Conservation (phyloP, 1,140 invertebrate genomes). For the Ctenoplectra terminalis region DNA sequence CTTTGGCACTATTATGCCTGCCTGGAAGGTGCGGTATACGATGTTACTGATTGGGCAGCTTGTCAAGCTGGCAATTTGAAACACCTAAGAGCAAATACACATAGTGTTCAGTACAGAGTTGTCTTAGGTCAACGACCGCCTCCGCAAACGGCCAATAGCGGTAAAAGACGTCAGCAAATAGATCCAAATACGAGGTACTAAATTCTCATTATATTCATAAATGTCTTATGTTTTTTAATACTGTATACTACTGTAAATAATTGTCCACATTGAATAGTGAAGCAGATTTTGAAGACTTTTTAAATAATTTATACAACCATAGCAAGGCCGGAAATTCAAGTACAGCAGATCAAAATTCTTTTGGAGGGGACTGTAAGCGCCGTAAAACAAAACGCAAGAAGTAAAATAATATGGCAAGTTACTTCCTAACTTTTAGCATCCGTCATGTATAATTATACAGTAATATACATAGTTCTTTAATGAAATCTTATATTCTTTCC, state of each 20-base stretch:
- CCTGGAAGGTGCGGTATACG: slow-evolving; percentile 96
- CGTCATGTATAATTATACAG: slow-evolving; percentile 63
- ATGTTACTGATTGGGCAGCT: slow-evolving; percentile 97
- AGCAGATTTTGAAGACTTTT: slow-evolving; percentile 86
- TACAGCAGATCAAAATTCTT: slow-evolving; percentile 72
- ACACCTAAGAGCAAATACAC: slow-evolving; percentile 92
- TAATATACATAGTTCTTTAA: slow-evolving; percentile 58
- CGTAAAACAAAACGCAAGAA: slow-evolving; percentile 83
- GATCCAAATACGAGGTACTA: slow-evolving; percentile 71
- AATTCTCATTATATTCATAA: slow-evolving; percentile 11
- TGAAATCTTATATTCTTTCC: slow-evolving; percentile 61
- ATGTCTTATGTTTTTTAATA: background rate
- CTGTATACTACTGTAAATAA: background rate
- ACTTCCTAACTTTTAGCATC: slow-evolving; percentile 50
- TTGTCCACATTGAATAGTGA: slow-evolving; percentile 79
- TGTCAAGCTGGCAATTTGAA: slow-evolving; percentile 94
- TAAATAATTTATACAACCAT: slow-evolving; percentile 85
- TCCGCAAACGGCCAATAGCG: slow-evolving; percentile 75
- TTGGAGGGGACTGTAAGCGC: slow-evolving; percentile 77
- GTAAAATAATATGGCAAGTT: slow-evolving; percentile 62
- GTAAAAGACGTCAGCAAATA: slow-evolving; percentile 76
- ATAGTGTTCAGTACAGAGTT: slow-evolving; percentile 96
- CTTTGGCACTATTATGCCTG: slow-evolving; percentile 97
- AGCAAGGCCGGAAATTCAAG: slow-evolving; percentile 76
- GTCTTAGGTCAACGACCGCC: slow-evolving; percentile 88